Evolutionary conservation across 2,888 invertebrate species (phyloP).

Genomic region (Lordiphosa andalusiaca): DNA sequence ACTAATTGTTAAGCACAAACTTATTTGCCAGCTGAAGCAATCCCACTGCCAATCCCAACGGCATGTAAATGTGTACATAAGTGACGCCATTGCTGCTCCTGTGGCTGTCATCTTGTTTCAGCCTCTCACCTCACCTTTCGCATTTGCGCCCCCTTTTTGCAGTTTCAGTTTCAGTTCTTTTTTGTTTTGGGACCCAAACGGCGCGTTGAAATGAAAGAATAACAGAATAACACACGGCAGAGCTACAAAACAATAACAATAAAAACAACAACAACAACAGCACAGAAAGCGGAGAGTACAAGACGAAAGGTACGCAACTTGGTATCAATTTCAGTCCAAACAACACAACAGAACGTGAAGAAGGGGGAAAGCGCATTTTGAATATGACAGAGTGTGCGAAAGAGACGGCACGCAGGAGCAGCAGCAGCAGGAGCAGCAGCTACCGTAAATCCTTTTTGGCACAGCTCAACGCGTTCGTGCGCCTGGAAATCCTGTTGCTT

Average conservation of each 20-base stretch:
- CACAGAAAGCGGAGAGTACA: slow-evolving; percentile 8
- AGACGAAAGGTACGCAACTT: slow-evolving; percentile 44
- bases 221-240: slow-evolving; percentile 48
- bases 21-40: too few relatives aligned
- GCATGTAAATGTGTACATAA: too few relatives aligned
- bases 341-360: slow-evolving; percentile 23
- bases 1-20: too few relatives aligned
- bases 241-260: slow-evolving; percentile 28
- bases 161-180: slow-evolving; percentile 2
- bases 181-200: slow-evolving; percentile 20
- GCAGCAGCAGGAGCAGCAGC: not conserved
- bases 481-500: slow-evolving; percentile 66
- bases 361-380: slow-evolving; percentile 45
- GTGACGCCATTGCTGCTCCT: slow-evolving; percentile 12
- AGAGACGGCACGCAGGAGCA: slow-evolving; percentile 5
- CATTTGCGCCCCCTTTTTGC: slow-evolving; percentile 8
- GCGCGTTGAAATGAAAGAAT: slow-evolving; percentile 74
- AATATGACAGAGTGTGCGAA: slow-evolving; percentile 41
- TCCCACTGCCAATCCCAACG: too few relatives aligned
- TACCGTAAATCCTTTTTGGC: slow-evolving; percentile 70
- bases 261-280: slow-evolving; percentile 23
- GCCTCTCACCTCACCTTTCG: slow-evolving; percentile 45
- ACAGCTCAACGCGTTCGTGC: slow-evolving; percentile 68
- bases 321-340: slow-evolving; percentile 55
- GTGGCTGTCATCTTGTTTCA: slow-evolving; percentile 61